Conservation (phyloP, 2,797 vertebrate species). For the Dicrostonyx torquatus region DNA sequence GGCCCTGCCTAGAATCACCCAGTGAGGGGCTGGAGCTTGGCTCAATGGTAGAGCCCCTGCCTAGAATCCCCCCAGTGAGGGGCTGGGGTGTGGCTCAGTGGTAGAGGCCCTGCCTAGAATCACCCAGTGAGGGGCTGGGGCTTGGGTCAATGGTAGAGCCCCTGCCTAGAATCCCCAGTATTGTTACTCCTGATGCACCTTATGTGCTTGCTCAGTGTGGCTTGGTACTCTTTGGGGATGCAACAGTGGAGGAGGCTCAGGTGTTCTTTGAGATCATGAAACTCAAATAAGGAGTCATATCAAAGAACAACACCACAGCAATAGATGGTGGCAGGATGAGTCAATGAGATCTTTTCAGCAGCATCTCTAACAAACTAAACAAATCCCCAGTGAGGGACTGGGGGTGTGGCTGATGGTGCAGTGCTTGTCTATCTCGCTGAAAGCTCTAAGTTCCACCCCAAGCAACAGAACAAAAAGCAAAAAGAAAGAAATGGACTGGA, state of each 20-base stretch:
- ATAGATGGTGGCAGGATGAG: background rate
- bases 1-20: too few species aligned
- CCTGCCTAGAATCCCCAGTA: background rate
- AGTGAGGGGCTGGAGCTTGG: too few species aligned
- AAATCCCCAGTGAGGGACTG: background rate
- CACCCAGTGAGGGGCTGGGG: background rate
- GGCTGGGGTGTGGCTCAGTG: too few species aligned
- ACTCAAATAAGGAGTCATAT: background rate
- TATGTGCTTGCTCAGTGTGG: background rate
- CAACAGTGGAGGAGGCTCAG: background rate
- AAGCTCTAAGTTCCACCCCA: background rate
- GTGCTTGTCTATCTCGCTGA: background rate
- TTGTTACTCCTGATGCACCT: background rate
- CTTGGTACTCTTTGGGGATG: background rate
- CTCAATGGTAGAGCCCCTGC: too few species aligned
- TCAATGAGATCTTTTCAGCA: background rate
- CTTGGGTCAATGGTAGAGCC: background rate
- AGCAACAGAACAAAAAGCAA: background rate
- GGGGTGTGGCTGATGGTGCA: too few species aligned
- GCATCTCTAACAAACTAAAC: background rate
- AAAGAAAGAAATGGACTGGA: background rate
- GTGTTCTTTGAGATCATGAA: background rate
- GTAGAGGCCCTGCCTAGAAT: too few species aligned
- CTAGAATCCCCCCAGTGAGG: too few species aligned
- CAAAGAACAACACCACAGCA: background rate